Evolutionary conservation across 1,140 invertebrate genomes (phyloP).

Genomic region (Drosophila kepulauana): DNA sequence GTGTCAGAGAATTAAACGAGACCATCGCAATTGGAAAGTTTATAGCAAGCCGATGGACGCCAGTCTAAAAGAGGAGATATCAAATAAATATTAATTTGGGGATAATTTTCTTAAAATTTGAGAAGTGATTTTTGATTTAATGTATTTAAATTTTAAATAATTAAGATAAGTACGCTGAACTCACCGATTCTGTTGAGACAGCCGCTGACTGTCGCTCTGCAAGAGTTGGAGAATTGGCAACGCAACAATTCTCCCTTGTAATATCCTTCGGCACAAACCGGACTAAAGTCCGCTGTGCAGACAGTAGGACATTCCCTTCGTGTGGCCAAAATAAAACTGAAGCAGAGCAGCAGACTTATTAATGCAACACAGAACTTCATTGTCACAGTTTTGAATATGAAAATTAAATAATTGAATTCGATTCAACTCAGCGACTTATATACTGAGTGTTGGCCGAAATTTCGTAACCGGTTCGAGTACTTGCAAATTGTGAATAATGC

Average conservation of each 20-base stretch:
- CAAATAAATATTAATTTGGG: not conserved
- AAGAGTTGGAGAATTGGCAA: conserved; percentile 37
- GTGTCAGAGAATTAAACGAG: not conserved
- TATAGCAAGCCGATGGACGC: not conserved
- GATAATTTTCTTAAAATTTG: no score
- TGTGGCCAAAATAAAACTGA: not conserved
- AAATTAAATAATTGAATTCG: not conserved
- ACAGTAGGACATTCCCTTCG: conserved; percentile 4
- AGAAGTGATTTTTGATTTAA: no score
- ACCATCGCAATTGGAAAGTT: not conserved
- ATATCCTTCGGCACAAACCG: conserved; percentile 33
- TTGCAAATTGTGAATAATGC: not conserved
- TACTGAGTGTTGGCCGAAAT: not conserved
- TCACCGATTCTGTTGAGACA: conserved; percentile 35
- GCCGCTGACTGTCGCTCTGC: conserved; percentile 10
- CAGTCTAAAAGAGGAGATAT: not conserved
- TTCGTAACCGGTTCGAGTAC: not conserved
- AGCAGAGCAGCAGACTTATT: not conserved
- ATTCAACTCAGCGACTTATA: not conserved
- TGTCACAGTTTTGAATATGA: not conserved
- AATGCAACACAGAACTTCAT: conserved; percentile 2
- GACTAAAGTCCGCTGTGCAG: conserved; percentile 18
- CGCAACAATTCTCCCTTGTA: not conserved
- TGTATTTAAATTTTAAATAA: no score
- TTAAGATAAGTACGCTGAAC: not conserved